These are phyloP conservation scores for Tetranychus cinnabarinus DNA, from an alignment of 1,140 invertebrate species.

Conservation along the genomic window DNA sequence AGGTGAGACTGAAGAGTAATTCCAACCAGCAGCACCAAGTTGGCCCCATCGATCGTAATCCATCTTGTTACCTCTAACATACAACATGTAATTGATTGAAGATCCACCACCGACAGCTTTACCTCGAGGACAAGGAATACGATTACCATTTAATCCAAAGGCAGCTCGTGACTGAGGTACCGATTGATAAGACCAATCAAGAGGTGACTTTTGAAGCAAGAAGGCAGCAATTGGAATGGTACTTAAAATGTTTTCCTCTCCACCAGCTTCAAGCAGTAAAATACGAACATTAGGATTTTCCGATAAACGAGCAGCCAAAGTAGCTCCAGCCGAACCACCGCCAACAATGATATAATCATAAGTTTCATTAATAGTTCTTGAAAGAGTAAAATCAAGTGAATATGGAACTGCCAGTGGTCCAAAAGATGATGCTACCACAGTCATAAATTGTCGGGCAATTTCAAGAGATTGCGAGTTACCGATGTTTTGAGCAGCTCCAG, in stretches of 20 bases:
- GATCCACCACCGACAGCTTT: conserved; percentile 50
- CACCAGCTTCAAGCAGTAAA: conserved; percentile 38
- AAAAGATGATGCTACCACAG: not conserved
- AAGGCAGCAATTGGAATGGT: conserved; percentile 45
- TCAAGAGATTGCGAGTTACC: not conserved
- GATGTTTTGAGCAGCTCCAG: no score
- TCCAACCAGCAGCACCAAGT: conserved; percentile 75
- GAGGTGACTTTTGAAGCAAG: conserved; percentile 48
- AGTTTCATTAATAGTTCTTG: not conserved
- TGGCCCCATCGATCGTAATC: conserved; percentile 85
- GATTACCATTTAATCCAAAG: not conserved
- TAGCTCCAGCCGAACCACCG: conserved; percentile 12
- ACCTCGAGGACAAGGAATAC: conserved; percentile 41
- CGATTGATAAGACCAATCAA: conserved; percentile 65
- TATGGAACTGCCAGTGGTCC: not conserved
- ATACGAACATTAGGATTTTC: conserved; percentile 19
- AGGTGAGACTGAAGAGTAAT: conserved; percentile 52
- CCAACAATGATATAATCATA: conserved; percentile 15
- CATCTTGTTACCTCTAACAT: conserved; percentile 64
- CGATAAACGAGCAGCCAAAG: conserved; percentile 11
- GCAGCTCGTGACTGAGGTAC: conserved; percentile 35
- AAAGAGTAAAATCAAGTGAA: not conserved
- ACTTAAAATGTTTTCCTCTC: conserved; percentile 41
- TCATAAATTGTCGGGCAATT: not conserved
- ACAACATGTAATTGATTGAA: conserved; percentile 89